Base-by-base conservation (phyloP, 2,113 vertebrate species). In the Vombatus ursinus region DNA sequence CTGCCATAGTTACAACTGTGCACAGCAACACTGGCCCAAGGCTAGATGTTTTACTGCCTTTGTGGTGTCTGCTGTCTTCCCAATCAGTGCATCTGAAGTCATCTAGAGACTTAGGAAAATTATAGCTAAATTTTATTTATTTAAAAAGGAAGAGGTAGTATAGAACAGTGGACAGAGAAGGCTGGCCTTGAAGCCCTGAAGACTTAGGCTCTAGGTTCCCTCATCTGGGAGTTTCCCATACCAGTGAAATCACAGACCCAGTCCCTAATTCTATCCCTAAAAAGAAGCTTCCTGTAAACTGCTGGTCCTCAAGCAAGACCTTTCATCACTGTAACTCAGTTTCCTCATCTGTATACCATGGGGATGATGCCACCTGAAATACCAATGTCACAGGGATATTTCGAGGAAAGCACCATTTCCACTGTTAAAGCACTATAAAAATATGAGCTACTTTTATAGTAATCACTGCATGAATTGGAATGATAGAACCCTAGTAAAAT, bases 391-490 rank as follows among this genome's bases (percentile, higher is more conserved):
- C 68, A 84, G 19, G 37, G 68, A 84, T 44, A n/a, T 22, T 84
- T 19, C 23, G 19, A 84, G n/a, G 68, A 84, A 84, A 84, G 26
- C 1, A 84, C 19, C 37, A 22, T 84, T 84, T 44, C 68, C n/a
- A 44, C 19, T 84, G 44, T 44, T 44, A 44, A 84, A 84, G 19
- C 37, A 44, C 5, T 84, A 77, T 77, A n/a, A 37, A 23, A 84
- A 84, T 44, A 44, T 8, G 19, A 22, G 19, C 19, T 84, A 44
- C 7, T 22, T 1, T 44, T 84, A 84, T 84, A 84, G 8, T 44
- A 23, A 28, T 44, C n/a, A 84, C 44, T 26, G 90, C 61, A 37
- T 92, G 50, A 31, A 91, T 52, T 90, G 90, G 90, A 90, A 96
- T 94, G 94, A 92, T 31, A 77, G 93, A 48, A 51, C 19, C 54